Evolutionary conservation across 1,140 invertebrate genomes (phyloP).

Genomic region (Phymastichus coffea): DNA sequence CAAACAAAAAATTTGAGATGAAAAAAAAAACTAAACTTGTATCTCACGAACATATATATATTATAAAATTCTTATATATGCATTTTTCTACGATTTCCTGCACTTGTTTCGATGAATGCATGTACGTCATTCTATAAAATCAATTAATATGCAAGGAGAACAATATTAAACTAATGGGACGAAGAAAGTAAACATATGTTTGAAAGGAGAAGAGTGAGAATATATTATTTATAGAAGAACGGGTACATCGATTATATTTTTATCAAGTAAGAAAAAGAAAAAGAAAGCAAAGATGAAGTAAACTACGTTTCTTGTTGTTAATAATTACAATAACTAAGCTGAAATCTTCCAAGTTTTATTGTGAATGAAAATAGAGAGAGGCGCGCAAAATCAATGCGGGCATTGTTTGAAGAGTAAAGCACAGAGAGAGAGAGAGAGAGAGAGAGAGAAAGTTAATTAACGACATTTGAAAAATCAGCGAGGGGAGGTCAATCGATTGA

Average conservation of each 20-base stretch:
- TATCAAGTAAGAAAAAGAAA: too few relatives aligned
- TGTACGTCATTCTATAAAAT: background rate
- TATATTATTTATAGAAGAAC: too few relatives aligned
- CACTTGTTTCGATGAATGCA: background rate
- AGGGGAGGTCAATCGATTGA: background rate
- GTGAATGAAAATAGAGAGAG: background rate
- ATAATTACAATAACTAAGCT: too few relatives aligned
- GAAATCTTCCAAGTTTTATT: too few relatives aligned
- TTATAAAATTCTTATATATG: slow-evolving; percentile 7
- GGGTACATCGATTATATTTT: slow-evolving; percentile 2
- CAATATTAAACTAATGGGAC: background rate
- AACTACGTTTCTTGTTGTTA: background rate
- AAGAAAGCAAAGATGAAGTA: background rate
- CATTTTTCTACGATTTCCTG: slow-evolving; percentile 1
- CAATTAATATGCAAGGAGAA: background rate
- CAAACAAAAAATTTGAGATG: background rate
- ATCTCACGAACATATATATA: too few relatives aligned
- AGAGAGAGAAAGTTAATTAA: background rate
- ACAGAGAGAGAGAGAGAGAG: background rate
- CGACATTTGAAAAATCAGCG: background rate
- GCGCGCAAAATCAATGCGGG: background rate
- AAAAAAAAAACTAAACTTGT: too few relatives aligned
- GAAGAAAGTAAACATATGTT: background rate
- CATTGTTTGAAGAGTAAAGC: background rate
- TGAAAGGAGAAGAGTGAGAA: background rate